These are phyloP conservation scores for Ceratitis capitata DNA, from an alignment of 1,140 invertebrate genomes.

Conservation along the genomic window DNA sequence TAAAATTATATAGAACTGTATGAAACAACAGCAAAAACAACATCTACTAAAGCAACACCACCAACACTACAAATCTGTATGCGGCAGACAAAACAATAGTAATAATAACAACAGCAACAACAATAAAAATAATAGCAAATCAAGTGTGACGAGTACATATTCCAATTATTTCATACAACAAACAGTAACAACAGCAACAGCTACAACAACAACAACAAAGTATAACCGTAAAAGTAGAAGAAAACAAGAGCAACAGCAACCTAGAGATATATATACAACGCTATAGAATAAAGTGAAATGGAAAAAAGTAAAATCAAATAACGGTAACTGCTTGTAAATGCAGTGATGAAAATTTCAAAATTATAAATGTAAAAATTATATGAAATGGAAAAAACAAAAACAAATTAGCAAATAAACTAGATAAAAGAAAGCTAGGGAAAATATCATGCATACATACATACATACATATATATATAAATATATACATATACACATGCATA, in stretches of 20 bases:
- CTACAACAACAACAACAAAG: not conserved
- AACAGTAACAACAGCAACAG: not conserved
- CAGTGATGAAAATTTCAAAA: not conserved
- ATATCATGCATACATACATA: no score
- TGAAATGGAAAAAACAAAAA: not conserved
- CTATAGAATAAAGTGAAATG: conserved; percentile 3
- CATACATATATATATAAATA: no score
- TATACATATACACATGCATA: conserved; percentile 30
- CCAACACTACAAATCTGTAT: no score
- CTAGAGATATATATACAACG: conserved; percentile 22
- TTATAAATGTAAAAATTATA: conserved; percentile 28
- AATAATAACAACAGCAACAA: conserved; percentile 38
- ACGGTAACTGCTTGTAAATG: conserved; percentile 41
- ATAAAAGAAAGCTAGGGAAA: not conserved
- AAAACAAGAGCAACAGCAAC: no score
- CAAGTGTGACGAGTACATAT: conserved; percentile 11
- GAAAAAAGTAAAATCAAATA: conserved; percentile 27
- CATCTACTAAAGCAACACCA: conserved; percentile 45
- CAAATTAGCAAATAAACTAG: not conserved
- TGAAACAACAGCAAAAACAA: conserved; percentile 46
- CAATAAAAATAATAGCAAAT: conserved; percentile 36
- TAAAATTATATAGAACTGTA: conserved; percentile 48
- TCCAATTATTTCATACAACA: not conserved
- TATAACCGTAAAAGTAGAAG: no score
- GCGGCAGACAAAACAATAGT: conserved; percentile 54